Conservation (phyloP, 2,888 invertebrate genomes). For the Napeogenes sylphis region DNA sequence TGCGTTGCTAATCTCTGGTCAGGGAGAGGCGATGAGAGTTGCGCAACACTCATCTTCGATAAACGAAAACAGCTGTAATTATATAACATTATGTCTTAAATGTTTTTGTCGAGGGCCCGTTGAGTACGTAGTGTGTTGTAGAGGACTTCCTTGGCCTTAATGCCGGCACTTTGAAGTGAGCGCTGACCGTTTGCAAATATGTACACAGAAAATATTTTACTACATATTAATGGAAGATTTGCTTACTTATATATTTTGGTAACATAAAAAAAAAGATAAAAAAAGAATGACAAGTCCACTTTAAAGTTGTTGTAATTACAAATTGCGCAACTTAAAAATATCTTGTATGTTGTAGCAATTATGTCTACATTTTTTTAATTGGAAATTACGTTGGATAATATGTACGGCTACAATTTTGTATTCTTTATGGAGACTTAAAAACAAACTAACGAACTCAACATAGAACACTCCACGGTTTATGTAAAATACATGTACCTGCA, state of each 20-base stretch:
- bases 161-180: slow-evolving; percentile 61
- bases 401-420: too few relatives aligned
- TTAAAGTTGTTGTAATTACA: slow-evolving; percentile 10
- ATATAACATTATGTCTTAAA: slow-evolving; percentile 53
- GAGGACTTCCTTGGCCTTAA: slow-evolving; percentile 64
- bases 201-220: slow-evolving; percentile 33
- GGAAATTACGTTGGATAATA: too few relatives aligned
- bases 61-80: slow-evolving; percentile 44
- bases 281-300: slow-evolving; percentile 16
- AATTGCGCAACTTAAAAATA: slow-evolving; percentile 3
- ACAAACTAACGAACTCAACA: too few relatives aligned
- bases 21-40: slow-evolving; percentile 20
- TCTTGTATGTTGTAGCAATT: background rate
- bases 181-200: slow-evolving; percentile 53
- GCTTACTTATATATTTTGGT: slow-evolving; percentile 22
- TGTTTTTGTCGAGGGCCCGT: slow-evolving; percentile 47
- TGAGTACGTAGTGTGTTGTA: slow-evolving; percentile 38
- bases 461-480: too few relatives aligned
- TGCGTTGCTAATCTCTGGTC: slow-evolving; percentile 25
- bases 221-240: slow-evolving; percentile 23
- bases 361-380: background rate
- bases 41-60: slow-evolving; percentile 21
- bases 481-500: too few relatives aligned
- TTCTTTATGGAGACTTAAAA: too few relatives aligned
- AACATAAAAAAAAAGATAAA: slow-evolving; percentile 14